A percentile compares a stretch with the other conserved stretches of the same genome.
Conservation (phyloP, 2,797 vertebrate genomes). For the Limosa lapponica region DNA sequence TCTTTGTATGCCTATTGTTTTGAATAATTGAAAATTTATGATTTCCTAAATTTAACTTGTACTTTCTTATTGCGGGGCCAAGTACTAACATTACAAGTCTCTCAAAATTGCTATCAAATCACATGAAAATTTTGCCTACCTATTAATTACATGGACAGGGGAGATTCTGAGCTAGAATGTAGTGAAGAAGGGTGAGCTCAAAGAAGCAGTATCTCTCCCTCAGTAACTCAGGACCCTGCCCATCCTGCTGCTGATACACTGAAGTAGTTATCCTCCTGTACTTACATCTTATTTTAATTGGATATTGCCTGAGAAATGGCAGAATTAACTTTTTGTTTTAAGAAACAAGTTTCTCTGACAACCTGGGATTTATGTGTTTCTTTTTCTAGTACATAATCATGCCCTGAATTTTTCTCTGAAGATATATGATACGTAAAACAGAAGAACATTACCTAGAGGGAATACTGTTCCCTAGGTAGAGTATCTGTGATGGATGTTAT, state of each 20-base stretch:
- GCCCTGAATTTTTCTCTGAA: background rate
- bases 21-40: constrained; percentile 47
- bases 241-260: background rate
- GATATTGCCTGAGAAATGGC: background rate
- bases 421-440: background rate
- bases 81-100: background rate
- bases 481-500: background rate
- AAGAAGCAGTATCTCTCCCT: background rate
- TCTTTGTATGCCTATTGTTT: background rate
- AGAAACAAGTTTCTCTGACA: constrained; percentile 23
- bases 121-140: background rate
- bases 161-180: background rate
- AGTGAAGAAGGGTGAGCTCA: background rate
- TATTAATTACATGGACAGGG: background rate
- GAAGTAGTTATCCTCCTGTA: background rate
- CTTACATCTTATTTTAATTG: background rate
- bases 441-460: background rate
- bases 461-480: constrained; percentile 3
- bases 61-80: background rate
- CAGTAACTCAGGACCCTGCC: background rate
- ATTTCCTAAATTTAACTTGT: constrained; percentile 23
- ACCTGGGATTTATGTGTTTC: constrained; percentile 9
- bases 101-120: background rate
- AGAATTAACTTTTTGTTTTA: constrained; percentile 22
- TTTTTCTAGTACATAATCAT: background rate